Evolutionary conservation across 2,113 vertebrate species (phyloP).

Genomic region (Puntigrus tetrazona): DNA sequence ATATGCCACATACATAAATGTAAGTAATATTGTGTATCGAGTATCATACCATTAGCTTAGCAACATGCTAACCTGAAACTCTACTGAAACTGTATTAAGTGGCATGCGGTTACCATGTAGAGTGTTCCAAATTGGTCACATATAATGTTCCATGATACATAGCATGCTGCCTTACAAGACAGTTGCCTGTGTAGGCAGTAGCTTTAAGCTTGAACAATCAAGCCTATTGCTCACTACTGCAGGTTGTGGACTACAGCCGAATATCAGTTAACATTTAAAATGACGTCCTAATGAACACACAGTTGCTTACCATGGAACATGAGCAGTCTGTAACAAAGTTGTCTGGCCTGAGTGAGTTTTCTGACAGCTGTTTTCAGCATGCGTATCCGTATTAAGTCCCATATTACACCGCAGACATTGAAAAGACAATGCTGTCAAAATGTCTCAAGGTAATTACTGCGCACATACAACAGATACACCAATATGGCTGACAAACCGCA

Average conservation of each 20-base stretch:
- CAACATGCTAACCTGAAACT: neutral
- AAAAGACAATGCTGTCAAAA: slow-evolving; percentile 38
- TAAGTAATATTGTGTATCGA: neutral
- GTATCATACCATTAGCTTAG: neutral
- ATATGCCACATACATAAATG: neutral
- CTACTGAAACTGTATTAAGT: neutral
- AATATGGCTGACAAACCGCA: slow-evolving; percentile 39
- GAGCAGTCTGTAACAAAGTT: neutral
- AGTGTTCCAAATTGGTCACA: slow-evolving; percentile 15
- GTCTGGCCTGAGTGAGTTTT: slow-evolving; percentile 17
- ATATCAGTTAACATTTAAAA: slow-evolving; percentile 20
- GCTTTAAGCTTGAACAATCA: neutral
- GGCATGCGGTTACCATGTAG: slow-evolving; percentile 1
- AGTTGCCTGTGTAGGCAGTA: neutral
- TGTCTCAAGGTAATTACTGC: slow-evolving; percentile 19
- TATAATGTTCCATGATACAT: neutral
- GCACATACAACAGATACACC: neutral
- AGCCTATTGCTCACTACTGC: neutral
- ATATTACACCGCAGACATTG: slow-evolving; percentile 14
- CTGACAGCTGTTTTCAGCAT: slow-evolving; percentile 24
- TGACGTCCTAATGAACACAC: slow-evolving; percentile 16
- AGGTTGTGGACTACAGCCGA: neutral
- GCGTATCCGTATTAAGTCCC: slow-evolving; percentile 21
- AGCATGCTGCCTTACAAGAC: slow-evolving; percentile 2
- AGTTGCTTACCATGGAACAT: slow-evolving; percentile 2